Evolutionary conservation across 2,113 vertebrate genomes (phyloP).

Genomic region (Melanostigma gelatinosum): DNA sequence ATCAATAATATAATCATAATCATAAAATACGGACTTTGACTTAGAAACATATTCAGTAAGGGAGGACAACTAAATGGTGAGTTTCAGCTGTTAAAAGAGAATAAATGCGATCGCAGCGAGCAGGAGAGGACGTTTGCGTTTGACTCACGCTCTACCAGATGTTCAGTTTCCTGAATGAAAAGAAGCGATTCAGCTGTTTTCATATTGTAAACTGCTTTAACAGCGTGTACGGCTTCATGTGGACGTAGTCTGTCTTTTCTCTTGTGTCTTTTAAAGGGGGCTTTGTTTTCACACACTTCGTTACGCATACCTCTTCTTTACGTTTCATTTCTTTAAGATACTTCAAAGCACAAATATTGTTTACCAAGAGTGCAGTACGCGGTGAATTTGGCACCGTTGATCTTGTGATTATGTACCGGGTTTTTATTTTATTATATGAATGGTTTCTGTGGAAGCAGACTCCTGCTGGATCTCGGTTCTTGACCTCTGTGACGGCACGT

Average conservation of each 20-base stretch:
- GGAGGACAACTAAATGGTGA: too few relatives aligned
- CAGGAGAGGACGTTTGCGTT: too few relatives aligned
- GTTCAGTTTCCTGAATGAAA: too few relatives aligned
- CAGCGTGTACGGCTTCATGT: constrained; percentile 10
- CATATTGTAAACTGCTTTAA: neutral
- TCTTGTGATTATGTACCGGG: constrained; percentile 16
- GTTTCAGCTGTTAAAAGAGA: too few relatives aligned
- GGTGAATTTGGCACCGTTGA: neutral
- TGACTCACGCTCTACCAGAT: too few relatives aligned
- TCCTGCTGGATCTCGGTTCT: constrained; percentile 48
- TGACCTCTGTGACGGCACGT: constrained; percentile 51
- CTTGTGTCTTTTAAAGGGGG: constrained; percentile 2
- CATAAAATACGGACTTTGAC: neutral
- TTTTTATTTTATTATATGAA: neutral
- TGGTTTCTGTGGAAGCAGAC: constrained; percentile 41
- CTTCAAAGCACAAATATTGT: constrained; percentile 24
- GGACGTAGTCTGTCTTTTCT: neutral
- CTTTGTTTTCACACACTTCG: constrained; percentile 13
- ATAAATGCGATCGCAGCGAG: too few relatives aligned
- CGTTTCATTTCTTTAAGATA: neutral
- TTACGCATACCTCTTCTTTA: constrained; percentile 19
- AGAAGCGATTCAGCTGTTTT: neutral
- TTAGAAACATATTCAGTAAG: too few relatives aligned
- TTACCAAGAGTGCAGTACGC: constrained; percentile 9
- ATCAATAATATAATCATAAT: neutral